Evolutionary conservation across 92 coral and sea anemone genomes (phyloP), one percentile per base, ranked within the genome.

Genomic region (Montipora capitata): DNA sequence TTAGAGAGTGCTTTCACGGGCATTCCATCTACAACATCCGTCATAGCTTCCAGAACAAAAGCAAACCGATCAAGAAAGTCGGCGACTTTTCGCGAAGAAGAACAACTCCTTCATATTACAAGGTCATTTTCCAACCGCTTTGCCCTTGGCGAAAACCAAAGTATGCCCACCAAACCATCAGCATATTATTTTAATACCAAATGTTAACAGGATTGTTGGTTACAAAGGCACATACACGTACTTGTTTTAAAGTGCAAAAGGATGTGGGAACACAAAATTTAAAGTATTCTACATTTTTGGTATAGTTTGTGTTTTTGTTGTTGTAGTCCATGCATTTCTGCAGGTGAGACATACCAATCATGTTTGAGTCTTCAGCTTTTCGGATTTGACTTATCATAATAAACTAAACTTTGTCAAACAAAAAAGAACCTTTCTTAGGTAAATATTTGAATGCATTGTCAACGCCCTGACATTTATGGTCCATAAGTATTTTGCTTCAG

Each of bases 281-380:
- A 0, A 8, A 35, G 15, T 2, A 1, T 67, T 35, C 9, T 48
- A 48, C 52, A 48, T 5, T 10, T 67, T 3, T 67, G 10, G 72
- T 39, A 27, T 27, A 27, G 35, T 27, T 27, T 27, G 35, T 27
- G 35, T 27, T 27, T 27, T 67, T 35, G 11, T 67, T 1, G 11
- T 67, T 67, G 15, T 67, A 35, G 45, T 67, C 5, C 10, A 15
- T 38, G 14, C 72, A 20, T 4, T 5, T 35, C 72, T 3, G 7
- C 72, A 38, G 43, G 14, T 2, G 15, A 67, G 40, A 72, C 77
- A 72, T 72, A 72, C 57, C 77, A 44, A n/a, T n/a, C 77, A 40
- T 45, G 57, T 14, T 40, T 69, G 13, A 40, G 52, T 69, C 4
- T 40, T 72, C 16, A 17, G 77, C 35, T 44, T 48, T n/a, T 72